A percentile compares a stretch with the other conserved stretches of the same genome.
phyloP scores from a whole-genome alignment of 2,113 vertebrate genomes.

The Anolis carolinensis region DNA sequence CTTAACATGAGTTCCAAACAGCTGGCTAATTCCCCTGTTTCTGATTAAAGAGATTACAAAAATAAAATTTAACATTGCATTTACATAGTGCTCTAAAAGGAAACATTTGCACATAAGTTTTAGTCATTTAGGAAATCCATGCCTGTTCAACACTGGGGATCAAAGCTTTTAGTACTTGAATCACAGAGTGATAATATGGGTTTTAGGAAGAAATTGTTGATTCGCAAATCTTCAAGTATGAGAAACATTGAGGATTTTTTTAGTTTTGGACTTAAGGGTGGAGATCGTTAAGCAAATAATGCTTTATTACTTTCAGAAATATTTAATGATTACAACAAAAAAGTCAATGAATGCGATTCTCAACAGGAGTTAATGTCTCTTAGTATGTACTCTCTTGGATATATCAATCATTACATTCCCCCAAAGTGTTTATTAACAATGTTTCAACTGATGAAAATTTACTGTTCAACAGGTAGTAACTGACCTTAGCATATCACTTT shows the following conservation, averaged over 20 bases:
- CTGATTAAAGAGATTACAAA: slow-evolving; percentile 97
- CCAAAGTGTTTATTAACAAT: neutral
- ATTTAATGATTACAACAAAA: neutral
- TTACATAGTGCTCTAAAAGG: slow-evolving; percentile 78
- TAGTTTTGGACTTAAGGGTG: neutral
- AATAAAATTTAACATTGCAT: slow-evolving; percentile 91
- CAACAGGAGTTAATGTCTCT: neutral
- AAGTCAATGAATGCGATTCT: neutral
- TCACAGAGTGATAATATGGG: slow-evolving; percentile 26
- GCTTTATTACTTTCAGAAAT: neutral
- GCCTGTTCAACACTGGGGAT: slow-evolving; percentile 40
- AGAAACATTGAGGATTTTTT: neutral
- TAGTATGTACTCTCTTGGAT: neutral
- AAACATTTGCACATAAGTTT: slow-evolving; percentile 71
- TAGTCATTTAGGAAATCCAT: slow-evolving; percentile 64
- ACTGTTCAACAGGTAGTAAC: neutral
- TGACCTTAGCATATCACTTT: neutral
- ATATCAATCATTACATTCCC: neutral
- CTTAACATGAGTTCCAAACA: slow-evolving; percentile 91
- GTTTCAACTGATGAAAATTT: neutral
- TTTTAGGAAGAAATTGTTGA: neutral
- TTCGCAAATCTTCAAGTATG: neutral
- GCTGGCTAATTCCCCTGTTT: slow-evolving; percentile 95
- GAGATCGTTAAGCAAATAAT: neutral
- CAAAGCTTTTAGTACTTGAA: slow-evolving; percentile 61